A percentile compares a stretch with the other conserved stretches of the same genome.
phyloP scores from a whole-genome alignment of 2,888 invertebrate species.

The Eupelmus urozonus region DNA sequence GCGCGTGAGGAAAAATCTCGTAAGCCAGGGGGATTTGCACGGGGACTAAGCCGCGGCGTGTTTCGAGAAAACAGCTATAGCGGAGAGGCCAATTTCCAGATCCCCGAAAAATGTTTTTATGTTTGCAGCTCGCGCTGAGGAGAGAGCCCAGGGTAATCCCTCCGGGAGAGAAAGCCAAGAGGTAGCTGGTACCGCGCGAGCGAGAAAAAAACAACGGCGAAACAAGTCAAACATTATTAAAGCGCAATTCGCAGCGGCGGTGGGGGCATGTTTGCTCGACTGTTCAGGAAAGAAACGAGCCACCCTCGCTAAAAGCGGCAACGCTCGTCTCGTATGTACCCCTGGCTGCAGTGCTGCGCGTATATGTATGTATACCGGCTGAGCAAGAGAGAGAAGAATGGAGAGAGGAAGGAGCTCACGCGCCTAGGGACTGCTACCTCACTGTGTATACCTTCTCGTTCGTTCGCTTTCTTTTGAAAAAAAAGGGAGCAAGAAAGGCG shows the following conservation, averaged over 20 bases:
- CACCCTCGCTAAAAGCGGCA: not conserved
- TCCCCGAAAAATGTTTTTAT: constrained; percentile 36
- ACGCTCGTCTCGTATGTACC: too few species aligned
- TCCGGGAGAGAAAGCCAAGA: not conserved
- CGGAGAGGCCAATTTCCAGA: constrained; percentile 33
- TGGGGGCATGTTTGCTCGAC: constrained; percentile 41
- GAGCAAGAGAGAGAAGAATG: constrained; percentile 34
- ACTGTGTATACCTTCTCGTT: constrained; percentile 35
- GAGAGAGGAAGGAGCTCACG: constrained; percentile 46
- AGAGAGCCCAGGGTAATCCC: constrained; percentile 2
- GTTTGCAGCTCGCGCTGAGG: constrained; percentile 1
- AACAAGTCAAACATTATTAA: constrained; percentile 59
- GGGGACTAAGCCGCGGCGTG: constrained; percentile 9
- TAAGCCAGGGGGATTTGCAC: constrained; percentile 43
- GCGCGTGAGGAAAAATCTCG: constrained; percentile 33
- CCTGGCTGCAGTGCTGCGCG: not conserved
- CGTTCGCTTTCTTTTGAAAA: too few species aligned
- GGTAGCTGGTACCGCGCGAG: too few species aligned
- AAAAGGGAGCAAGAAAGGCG: not conserved
- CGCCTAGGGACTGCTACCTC: constrained; percentile 17
- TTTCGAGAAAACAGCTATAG: not conserved
- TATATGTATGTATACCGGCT: not conserved
- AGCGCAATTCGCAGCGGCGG: constrained; percentile 42
- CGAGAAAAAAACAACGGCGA: constrained; percentile 20
- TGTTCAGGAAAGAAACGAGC: constrained; percentile 31